Conservation (phyloP, 53 echinoderm and acorn worm genomes). For the Echinarachnius parma region DNA sequence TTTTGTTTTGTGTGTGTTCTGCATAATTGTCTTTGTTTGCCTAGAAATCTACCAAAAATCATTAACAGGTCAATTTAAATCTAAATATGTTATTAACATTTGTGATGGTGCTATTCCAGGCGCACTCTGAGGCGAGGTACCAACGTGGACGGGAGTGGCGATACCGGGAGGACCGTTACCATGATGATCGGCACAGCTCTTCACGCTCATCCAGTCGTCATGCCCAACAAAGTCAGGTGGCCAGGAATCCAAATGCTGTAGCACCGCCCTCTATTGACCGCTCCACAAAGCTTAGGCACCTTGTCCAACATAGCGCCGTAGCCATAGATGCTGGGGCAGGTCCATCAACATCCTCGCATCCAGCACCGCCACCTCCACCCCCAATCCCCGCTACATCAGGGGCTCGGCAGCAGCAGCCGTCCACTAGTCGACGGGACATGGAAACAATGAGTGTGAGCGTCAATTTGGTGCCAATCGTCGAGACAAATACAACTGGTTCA, state of each 20-base stretch:
- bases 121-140: too few relatives aligned
- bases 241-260: conserved; percentile 21
- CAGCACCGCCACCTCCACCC: background rate
- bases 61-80: too few relatives aligned
- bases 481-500: conserved; percentile 15
- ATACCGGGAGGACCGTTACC: background rate
- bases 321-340: background rate
- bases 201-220: background rate
- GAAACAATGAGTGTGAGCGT: conserved; percentile 1
- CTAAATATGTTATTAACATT: too few relatives aligned
- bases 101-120: too few relatives aligned
- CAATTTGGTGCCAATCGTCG: conserved; percentile 25
- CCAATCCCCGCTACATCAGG: background rate
- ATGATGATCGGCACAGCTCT: background rate
- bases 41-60: too few relatives aligned
- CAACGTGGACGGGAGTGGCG: too few relatives aligned
- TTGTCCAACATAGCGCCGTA: too few relatives aligned
- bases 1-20: too few relatives aligned
- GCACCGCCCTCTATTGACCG: conserved; percentile 27
- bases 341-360: background rate
- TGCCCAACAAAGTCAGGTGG: background rate
- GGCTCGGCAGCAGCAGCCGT: background rate
- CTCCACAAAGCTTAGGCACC: conserved; percentile 4
- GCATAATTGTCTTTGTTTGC: too few relatives aligned
- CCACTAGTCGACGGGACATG: background rate